Base-by-base conservation (phyloP, 1,140 invertebrate species). In the Pantala flavescens region DNA sequence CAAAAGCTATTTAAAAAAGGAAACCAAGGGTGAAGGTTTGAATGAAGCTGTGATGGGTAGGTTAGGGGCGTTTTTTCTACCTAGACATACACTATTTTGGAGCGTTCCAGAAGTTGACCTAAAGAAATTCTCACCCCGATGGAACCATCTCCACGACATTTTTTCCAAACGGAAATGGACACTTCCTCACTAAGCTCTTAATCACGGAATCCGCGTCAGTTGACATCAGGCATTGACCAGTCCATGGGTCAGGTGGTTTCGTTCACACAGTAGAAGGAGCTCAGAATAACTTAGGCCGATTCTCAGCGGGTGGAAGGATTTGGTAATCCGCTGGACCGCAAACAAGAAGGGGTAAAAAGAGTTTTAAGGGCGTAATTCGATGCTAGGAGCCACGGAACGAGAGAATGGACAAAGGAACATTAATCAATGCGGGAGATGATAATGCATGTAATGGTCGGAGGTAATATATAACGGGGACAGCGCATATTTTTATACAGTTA, bases 201-300 rank as follows among this genome's bases (percentile, higher is more conserved):
- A 63, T 63, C 49, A 63, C 49, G 49, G 49, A 63, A 7, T 63
- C 49, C 49, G n/a, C 49, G 49, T 19, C 49, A 63, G 49, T 63
- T 63, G 49, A 63, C 49, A 63, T 63, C 49, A 63, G 49, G 49
- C 49, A 63, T 63, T 63, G 49, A 63, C 49, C 49, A 63, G 49
- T 63, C 49, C 16, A 12, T 3, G 49, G 49, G 49, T 63, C 49
- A 63, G 49, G 49, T 63, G 49, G 49, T 63, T 21, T 63, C 16
- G 49, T 63, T 63, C 49, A 63, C 49, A 63, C 49, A 21, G 49
- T 63, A 12, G 49, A 63, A 63, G n/a, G n/a, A 21, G 12, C 16
- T 63, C 49, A 5, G n/a, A 63, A 63, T 63, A 63, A 63, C 49
- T 63, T 63, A 63, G 3, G 49, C 12, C 49, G 5, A 63, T 63